These are phyloP conservation scores for Apostichopus leukothele DNA, from an alignment of 53 echinoderm and acorn worm genomes.

Conservation along the genomic window DNA sequence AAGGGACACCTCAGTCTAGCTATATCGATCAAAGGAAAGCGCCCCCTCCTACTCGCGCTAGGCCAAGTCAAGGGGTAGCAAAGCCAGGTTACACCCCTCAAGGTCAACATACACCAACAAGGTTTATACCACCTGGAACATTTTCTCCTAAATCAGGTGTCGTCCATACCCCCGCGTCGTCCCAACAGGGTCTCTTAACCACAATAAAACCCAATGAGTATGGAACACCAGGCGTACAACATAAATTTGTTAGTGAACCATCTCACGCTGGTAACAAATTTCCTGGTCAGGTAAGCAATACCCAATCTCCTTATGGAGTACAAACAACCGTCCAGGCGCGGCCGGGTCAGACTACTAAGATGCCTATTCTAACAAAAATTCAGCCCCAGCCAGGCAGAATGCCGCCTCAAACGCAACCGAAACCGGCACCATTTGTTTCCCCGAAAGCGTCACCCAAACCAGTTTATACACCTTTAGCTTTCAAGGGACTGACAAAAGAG, in stretches of 20 bases:
- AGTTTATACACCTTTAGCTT: conserved; percentile 9
- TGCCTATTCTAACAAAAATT: conserved; percentile 35
- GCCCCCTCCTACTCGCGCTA: not conserved
- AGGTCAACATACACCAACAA: conserved; percentile 22
- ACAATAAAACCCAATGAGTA: conserved; percentile 14
- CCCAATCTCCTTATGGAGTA: conserved; percentile 17
- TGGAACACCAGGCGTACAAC: conserved; percentile 19
- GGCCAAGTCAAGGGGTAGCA: conserved; percentile 7
- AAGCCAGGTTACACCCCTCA: conserved; percentile 12
- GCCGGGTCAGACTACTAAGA: conserved; percentile 23
- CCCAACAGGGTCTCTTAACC: conserved; percentile 30
- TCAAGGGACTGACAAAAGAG: not conserved
- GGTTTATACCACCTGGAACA: conserved; percentile 34
- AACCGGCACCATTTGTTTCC: not conserved
- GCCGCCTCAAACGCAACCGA: conserved; percentile 12
- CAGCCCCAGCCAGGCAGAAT: not conserved
- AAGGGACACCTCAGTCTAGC: conserved; percentile 11
- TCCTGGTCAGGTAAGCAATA: not conserved
- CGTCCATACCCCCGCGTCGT: not conserved
- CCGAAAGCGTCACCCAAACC: conserved; percentile 9
- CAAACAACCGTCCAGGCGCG: conserved; percentile 37
- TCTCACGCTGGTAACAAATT: not conserved
- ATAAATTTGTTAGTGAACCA: not conserved
- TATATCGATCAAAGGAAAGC: not conserved
- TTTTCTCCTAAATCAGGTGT: conserved; percentile 11